Base-by-base conservation (phyloP, 2,888 invertebrate species). In the Tiliacea aurago region DNA sequence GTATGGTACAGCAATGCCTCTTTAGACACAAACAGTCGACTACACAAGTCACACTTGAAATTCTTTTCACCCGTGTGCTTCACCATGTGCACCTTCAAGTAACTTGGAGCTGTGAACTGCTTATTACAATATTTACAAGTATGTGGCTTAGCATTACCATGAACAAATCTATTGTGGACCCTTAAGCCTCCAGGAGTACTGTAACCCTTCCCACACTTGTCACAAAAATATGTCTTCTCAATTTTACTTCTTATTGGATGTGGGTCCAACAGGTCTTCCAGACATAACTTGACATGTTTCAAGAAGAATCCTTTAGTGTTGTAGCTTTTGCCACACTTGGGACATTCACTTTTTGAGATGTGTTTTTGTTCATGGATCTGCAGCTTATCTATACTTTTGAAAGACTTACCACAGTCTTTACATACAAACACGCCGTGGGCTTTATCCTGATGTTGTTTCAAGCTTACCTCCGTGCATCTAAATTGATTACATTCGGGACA, bases 21-120 rank as follows among this genome's bases (percentile, higher is more conserved):
- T 83, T 95, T 95, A 0, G 95, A 92, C 0, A 95, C 96, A 91
- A 95, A 95, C 64, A 89, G 92, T 41, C 90, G 89, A 0, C 84
- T 84, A 80, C 96, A 96, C 55, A 94, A 87, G 23, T 91, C 89
- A 86, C 96, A 96, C 73, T 92, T 89, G 69, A 94, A 96, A 53
- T 95, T 95, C 79, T 92, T 95, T 70, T 94, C 95, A 2, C 94
- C 93, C 0, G 96, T 95, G 68, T 96, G 96, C 51, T 92, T 96
- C 4, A 96, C 86, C 92, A 95, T 93, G 65, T 95, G 95, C 3
- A 90, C 90, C 84, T 92, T 94, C 20, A 95, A 86, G 74, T 94
- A 95, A 77, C 95, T 95, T 0, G 95, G 95, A 55, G 95, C 95
- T n/a, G 95, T 95, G 62, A 96, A 96, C 58, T 93, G 89, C 76